Evolutionary conservation across 2,888 invertebrate species (phyloP).

Genomic region (Mesorhabditis belari): DNA sequence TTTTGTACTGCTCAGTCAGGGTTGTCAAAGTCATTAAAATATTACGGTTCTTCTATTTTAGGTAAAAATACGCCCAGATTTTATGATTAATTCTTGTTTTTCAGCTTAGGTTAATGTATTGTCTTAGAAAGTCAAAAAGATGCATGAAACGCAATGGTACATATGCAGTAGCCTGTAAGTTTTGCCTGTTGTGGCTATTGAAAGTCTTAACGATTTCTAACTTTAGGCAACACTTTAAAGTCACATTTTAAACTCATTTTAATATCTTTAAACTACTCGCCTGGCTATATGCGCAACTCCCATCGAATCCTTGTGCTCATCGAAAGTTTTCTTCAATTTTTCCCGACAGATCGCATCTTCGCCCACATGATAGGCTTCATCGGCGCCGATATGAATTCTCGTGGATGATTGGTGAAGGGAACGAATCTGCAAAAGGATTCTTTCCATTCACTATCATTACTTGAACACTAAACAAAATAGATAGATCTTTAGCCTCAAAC

Average conservation of each 20-base stretch:
- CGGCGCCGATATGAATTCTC: constrained; percentile 69
- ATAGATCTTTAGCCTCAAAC: constrained; percentile 51
- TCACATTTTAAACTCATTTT: not conserved
- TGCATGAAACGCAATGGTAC: too few relatives aligned
- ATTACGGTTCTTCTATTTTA: too few relatives aligned
- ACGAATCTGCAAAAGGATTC: constrained; percentile 37
- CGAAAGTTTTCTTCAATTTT: not conserved
- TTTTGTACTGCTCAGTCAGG: too few relatives aligned
- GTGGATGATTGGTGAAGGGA: constrained; percentile 47
- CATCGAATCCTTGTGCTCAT: not conserved
- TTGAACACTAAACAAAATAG: not conserved
- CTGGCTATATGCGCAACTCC: constrained; percentile 25
- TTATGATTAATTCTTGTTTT: too few relatives aligned
- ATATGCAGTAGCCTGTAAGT: too few relatives aligned
- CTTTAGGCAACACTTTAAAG: not conserved
- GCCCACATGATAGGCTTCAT: constrained; percentile 69
- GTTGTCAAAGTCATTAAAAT: too few relatives aligned
- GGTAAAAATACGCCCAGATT: too few relatives aligned
- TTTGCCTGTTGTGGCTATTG: too few relatives aligned
- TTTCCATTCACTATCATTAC: too few relatives aligned
- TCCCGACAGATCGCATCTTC: constrained; percentile 38
- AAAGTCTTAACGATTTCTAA: not conserved
- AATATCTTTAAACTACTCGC: not conserved
- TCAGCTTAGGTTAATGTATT: too few relatives aligned
- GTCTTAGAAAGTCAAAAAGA: too few relatives aligned